These are phyloP conservation scores for Solenodon paradoxus DNA, from an alignment of 2,113 vertebrate genomes.

Conservation along the genomic window DNA sequence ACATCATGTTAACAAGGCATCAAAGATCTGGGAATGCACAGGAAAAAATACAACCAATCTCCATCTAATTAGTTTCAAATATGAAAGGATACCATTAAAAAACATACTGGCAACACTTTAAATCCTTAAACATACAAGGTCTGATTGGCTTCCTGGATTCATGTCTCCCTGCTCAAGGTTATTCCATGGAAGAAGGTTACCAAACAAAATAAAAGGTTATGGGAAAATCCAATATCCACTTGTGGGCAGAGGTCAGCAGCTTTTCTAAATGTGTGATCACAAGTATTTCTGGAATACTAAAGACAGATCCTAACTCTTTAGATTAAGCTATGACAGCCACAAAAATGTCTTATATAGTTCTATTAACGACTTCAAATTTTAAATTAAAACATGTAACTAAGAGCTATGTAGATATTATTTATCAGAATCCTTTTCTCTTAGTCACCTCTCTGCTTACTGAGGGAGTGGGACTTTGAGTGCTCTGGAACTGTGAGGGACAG, in stretches of 20 bases:
- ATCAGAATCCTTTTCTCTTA: neutral
- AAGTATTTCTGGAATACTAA: neutral
- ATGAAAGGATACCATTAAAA: constrained; percentile 46
- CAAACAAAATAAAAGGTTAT: constrained; percentile 13
- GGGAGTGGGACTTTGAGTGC: neutral
- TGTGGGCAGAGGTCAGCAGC: neutral
- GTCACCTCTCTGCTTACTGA: neutral
- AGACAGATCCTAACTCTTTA: neutral
- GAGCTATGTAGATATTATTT: neutral
- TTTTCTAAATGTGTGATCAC: neutral
- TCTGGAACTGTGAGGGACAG: neutral
- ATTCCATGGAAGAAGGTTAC: constrained; percentile 35
- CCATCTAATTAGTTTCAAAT: constrained; percentile 42
- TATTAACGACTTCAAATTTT: neutral
- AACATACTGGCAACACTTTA: constrained; percentile 21
- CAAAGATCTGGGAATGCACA: constrained; percentile 49
- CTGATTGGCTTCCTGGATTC: constrained; percentile 28
- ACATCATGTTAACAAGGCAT: constrained; percentile 60
- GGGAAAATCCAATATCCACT: constrained; percentile 20
- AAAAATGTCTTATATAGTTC: neutral
- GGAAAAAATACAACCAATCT: neutral
- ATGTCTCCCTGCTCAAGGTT: neutral
- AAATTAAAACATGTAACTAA: neutral
- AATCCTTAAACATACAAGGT: constrained; percentile 1
- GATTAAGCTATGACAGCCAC: neutral